These are phyloP conservation scores for Rhopalosiphum maidis DNA, from an alignment of 1,140 invertebrate genomes.

Conservation along the genomic window DNA sequence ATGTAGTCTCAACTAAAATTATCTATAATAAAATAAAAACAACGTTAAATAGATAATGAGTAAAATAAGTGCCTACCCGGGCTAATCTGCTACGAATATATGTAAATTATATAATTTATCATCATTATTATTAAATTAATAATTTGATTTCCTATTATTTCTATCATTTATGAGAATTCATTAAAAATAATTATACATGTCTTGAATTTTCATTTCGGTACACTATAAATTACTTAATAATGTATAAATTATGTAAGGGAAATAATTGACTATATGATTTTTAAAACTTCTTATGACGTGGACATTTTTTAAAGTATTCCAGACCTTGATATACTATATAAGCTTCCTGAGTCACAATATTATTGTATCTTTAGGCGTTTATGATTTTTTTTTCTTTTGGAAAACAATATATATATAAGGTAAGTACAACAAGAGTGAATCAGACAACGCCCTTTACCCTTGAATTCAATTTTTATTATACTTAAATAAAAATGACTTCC, in stretches of 20 bases:
- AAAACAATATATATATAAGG: background rate
- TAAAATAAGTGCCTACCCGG: background rate
- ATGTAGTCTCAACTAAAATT: background rate
- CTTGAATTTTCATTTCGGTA: background rate
- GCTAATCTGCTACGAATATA: background rate
- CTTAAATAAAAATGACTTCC: conserved; percentile 30
- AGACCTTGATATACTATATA: background rate
- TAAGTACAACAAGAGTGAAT: background rate
- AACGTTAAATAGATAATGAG: background rate
- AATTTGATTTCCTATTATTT: background rate
- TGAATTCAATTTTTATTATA: conserved; percentile 23
- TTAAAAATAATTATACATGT: background rate
- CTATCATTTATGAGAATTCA: background rate
- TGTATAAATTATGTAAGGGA: background rate
- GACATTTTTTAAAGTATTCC: conserved; percentile 2
- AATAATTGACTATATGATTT: conserved; percentile 10
- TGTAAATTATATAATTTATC: conserved; percentile 20
- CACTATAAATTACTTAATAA: background rate
- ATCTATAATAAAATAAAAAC: background rate
- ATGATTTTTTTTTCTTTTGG: background rate
- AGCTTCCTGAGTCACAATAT: conserved; percentile 23
- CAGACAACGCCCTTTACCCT: conserved; percentile 29
- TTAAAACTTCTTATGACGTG: conserved; percentile 3
- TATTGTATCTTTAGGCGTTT: background rate
- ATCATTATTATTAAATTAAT: background rate